phyloP scores from a whole-genome alignment of 2,888 invertebrate genomes.

The Scaptomyza polygonia region DNA sequence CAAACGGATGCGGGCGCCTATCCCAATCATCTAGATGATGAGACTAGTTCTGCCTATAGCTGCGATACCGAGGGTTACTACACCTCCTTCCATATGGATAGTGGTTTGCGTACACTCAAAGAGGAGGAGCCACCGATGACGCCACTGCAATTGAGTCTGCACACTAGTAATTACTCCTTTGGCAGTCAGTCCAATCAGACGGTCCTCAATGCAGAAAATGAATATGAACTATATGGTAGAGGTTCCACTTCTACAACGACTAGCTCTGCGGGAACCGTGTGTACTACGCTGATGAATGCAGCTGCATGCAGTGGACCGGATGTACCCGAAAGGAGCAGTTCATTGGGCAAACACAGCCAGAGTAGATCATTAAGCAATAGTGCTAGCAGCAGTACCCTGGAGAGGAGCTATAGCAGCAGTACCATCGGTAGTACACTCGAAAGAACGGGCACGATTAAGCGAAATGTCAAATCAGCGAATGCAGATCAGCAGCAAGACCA shows the following conservation, averaged over 20 bases:
- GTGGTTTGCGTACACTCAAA: constrained; percentile 93
- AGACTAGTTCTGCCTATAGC: constrained; percentile 96
- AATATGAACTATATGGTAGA: constrained; percentile 95
- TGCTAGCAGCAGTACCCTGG: constrained; percentile 84
- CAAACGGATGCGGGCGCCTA: constrained; percentile 87
- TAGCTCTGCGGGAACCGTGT: constrained; percentile 95
- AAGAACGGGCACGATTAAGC: constrained; percentile 84
- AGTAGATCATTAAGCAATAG: constrained; percentile 83
- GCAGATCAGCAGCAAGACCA: constrained; percentile 80
- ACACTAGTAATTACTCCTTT: constrained; percentile 87
- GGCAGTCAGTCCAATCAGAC: constrained; percentile 90
- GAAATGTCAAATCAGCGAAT: constrained; percentile 73
- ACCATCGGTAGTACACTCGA: constrained; percentile 86
- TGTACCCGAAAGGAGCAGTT: constrained; percentile 93
- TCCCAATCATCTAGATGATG: constrained; percentile 88
- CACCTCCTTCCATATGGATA: constrained; percentile 98
- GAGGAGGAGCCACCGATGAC: constrained; percentile 90
- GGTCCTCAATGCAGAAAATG: constrained; percentile 91
- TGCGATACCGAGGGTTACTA: constrained; percentile 99
- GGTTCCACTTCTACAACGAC: constrained; percentile 96
- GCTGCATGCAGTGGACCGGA: constrained; percentile 86
- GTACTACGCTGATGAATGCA: constrained; percentile 89
- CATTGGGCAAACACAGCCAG: constrained; percentile 86
- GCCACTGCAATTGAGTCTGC: constrained; percentile 89
- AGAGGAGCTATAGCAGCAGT: constrained; percentile 78